Base-by-base conservation (phyloP, 2,888 invertebrate species). In the Lycophotia porphyrea region DNA sequence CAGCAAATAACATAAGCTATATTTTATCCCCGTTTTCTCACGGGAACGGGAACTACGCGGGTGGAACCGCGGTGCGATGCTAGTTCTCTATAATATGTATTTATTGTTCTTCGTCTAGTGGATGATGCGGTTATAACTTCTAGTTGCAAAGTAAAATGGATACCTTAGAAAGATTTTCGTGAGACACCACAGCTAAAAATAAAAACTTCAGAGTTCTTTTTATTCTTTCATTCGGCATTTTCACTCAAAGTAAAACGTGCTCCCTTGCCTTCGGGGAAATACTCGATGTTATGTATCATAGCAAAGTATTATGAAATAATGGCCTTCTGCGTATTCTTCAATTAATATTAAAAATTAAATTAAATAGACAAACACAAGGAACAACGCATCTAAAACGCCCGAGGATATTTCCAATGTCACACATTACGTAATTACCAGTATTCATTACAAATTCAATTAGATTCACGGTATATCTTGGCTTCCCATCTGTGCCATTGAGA, bases 401-500 rank as follows among this genome's bases (percentile, higher is more conserved):
- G 5, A 63, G 52, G 27, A 42, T 55, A 18, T 74, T 74, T 27
- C 5, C 3, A 36, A 55, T 31, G 44, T 36, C 36, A 55, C 52
- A 55, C 34, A 55, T 34, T 24, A 64, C 42, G 27, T 36, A 34
- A 76, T 42, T 44, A 76, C 64, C 1, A 55, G 27, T 47, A 36
- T 27, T 44, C 52, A 76, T 75, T 76, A 64, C 34, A 18, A 75
- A 76, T 75, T 55, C 65, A 75, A 75, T 75, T 75, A 44, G 36
- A 9, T 31, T 44, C 36, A 31, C 52, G 31, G 7, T 74, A 60
- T 27, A 4, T 21, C 1, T 24, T 31, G 21, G 42, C 24, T 18
- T 42, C 36, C 18, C 77, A 55, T 44, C 44, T 75, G 64, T 55
- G 55, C 2, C 55, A 63, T 75, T 76, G 75, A 76, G 42, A 44